A percentile compares a stretch with the other conserved stretches of the same genome.
Conservation (phyloP, 1,140 invertebrate genomes). For the Paraescarpia echinospica region DNA sequence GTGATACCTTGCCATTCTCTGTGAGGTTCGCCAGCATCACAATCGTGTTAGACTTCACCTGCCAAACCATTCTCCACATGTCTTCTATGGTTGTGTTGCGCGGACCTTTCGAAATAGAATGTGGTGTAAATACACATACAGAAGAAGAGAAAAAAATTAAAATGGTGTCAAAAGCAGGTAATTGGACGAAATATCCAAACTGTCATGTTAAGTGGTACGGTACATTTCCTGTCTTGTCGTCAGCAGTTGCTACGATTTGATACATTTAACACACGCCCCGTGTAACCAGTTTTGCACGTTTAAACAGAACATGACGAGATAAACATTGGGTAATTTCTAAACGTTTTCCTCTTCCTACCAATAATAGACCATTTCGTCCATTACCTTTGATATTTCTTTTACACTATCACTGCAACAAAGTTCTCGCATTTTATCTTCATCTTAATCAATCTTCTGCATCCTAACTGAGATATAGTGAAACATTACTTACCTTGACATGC, state of each 20-base stretch:
- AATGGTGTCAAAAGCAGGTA: not conserved
- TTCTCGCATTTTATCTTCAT: not conserved
- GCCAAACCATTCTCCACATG: constrained; percentile 45
- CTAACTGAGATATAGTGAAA: not conserved
- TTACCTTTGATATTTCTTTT: not conserved
- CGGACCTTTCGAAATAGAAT: not conserved
- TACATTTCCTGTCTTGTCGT: not conserved
- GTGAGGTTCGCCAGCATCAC: constrained; percentile 40
- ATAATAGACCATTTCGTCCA: not conserved
- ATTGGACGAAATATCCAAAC: too few species aligned
- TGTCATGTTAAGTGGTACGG: too few species aligned
- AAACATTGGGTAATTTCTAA: not conserved
- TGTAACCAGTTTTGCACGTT: not conserved
- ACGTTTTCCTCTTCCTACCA: not conserved
- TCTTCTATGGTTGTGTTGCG: constrained; percentile 39
- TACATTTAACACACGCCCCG: not conserved
- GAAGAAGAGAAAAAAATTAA: not conserved
- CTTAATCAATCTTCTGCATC: not conserved
- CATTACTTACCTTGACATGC: constrained; percentile 18
- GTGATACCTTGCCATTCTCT: constrained; percentile 35
- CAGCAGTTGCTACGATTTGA: not conserved
- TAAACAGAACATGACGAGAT: not conserved
- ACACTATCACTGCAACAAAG: not conserved
- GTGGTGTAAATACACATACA: not conserved
- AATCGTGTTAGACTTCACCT: constrained; percentile 31